Conservation (phyloP, 1,140 invertebrate species). For the Sweltsa coloradensis region DNA sequence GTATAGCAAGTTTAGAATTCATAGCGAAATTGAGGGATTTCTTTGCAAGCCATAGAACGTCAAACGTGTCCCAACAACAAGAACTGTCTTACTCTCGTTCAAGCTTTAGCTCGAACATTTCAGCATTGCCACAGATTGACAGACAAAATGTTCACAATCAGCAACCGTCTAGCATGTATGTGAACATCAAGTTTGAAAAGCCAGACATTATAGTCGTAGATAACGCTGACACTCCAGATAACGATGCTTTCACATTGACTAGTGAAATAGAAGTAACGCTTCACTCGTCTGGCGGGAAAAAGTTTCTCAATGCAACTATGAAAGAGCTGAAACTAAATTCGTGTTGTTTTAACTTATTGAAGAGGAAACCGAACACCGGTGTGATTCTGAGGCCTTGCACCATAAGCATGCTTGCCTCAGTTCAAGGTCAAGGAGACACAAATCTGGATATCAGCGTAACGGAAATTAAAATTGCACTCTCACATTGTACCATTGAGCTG, state of each 20-base stretch:
- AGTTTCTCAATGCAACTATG: slow-evolving; percentile 53
- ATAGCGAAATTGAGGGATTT: no score
- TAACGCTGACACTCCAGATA: slow-evolving; percentile 69
- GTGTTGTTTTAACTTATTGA: slow-evolving; percentile 53
- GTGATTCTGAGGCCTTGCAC: slow-evolving; percentile 65
- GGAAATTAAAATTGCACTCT: slow-evolving; percentile 74
- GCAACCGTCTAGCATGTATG: no score
- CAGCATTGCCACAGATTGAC: no score
- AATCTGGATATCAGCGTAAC: slow-evolving; percentile 68
- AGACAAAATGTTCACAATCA: no score
- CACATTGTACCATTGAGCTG: slow-evolving; percentile 77
- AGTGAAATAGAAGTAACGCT: slow-evolving; percentile 41
- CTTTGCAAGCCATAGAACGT: no score
- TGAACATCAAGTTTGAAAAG: slow-evolving; percentile 72
- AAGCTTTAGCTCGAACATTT: no score
- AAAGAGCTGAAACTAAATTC: slow-evolving; percentile 63
- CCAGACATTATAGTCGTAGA: slow-evolving; percentile 93
- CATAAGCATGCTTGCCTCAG: slow-evolving; percentile 61
- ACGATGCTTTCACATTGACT: slow-evolving; percentile 82
- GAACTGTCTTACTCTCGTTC: no score
- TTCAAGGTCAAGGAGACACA: slow-evolving; percentile 54
- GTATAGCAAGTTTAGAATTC: no score
- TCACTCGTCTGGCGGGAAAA: slow-evolving; percentile 39
- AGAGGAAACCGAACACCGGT: slow-evolving; percentile 39
- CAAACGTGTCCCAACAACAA: no score